A percentile compares a stretch with the other conserved stretches of the same genome.
Evolutionary conservation across 2,888 invertebrate species (phyloP).

Genomic region (Microctonus brassicae): DNA sequence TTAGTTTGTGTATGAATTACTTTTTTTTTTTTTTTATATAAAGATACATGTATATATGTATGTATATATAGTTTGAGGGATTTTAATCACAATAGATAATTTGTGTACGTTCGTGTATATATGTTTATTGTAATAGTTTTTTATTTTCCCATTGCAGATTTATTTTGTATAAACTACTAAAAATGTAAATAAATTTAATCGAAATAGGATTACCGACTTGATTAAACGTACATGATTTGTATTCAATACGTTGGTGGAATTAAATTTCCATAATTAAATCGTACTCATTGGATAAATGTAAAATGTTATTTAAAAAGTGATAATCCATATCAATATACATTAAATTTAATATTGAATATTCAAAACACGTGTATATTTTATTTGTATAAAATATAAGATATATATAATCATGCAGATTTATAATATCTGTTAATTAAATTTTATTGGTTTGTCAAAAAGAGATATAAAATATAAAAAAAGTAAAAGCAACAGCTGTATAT

Average conservation of each 20-base stretch:
- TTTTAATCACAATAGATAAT: conserved; percentile 3
- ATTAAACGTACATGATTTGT: conserved; percentile 14
- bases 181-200: neutral
- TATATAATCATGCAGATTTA: too few relatives aligned
- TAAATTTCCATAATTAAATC: conserved; percentile 29
- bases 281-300: conserved; percentile 12
- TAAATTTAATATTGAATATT: too few relatives aligned
- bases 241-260: conserved; percentile 11
- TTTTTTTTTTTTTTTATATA: neutral
- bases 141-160: neutral
- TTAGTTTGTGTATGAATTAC: conserved; percentile 8
- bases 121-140: neutral
- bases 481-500: neutral
- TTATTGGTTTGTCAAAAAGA: too few relatives aligned
- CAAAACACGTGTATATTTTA: too few relatives aligned
- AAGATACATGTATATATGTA: too few relatives aligned
- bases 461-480: neutral
- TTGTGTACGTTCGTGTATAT: neutral
- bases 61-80: neutral
- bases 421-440: too few relatives aligned
- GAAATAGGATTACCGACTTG: neutral
- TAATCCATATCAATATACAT: too few relatives aligned
- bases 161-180: neutral
- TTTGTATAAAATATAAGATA: too few relatives aligned
- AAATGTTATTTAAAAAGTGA: conserved; percentile 3